Conservation (phyloP, 1,140 invertebrate genomes). For the Heliothis subflexa region DNA sequence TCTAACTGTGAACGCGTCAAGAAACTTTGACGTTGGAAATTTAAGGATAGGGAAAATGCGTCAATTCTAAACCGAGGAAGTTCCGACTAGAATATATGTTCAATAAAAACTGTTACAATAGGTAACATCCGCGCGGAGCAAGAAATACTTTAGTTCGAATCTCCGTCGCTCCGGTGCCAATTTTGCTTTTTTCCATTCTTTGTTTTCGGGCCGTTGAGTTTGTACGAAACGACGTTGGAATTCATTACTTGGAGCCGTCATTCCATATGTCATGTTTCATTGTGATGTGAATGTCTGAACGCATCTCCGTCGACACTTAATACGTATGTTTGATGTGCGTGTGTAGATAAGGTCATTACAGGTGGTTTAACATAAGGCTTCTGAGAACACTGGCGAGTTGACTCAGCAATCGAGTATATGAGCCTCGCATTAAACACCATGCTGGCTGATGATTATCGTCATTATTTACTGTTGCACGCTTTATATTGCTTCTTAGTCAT, state of each 20-base stretch:
- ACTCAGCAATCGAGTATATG: constrained; percentile 9
- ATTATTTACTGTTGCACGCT: constrained; percentile 31
- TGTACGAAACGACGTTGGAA: constrained; percentile 54
- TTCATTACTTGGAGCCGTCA: constrained; percentile 43
- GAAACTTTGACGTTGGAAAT: constrained; percentile 28
- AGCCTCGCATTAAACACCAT: constrained; percentile 24
- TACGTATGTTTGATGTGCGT: constrained; percentile 6
- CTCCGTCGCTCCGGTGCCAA: constrained; percentile 64
- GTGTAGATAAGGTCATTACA: constrained; percentile 35
- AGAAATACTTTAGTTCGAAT: constrained; percentile 65
- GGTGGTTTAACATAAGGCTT: constrained; percentile 36
- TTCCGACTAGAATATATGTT: constrained; percentile 43
- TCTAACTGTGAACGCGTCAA: constrained; percentile 7
- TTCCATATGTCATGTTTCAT: constrained; percentile 29
- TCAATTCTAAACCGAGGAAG: constrained; percentile 32
- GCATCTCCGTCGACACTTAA: constrained; percentile 9
- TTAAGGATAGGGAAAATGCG: constrained; percentile 37
- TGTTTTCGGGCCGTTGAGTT: constrained; percentile 66
- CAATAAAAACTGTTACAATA: constrained; percentile 44
- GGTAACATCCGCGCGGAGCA: constrained; percentile 48
- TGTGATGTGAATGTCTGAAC: constrained; percentile 15
- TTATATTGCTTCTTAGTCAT: constrained; percentile 26
- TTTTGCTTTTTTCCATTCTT: constrained; percentile 66
- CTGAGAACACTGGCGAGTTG: constrained; percentile 26
- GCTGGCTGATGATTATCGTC: constrained; percentile 5